Base-by-base conservation (phyloP, 1,140 invertebrate genomes). In the Ceratosolen solmsi region DNA sequence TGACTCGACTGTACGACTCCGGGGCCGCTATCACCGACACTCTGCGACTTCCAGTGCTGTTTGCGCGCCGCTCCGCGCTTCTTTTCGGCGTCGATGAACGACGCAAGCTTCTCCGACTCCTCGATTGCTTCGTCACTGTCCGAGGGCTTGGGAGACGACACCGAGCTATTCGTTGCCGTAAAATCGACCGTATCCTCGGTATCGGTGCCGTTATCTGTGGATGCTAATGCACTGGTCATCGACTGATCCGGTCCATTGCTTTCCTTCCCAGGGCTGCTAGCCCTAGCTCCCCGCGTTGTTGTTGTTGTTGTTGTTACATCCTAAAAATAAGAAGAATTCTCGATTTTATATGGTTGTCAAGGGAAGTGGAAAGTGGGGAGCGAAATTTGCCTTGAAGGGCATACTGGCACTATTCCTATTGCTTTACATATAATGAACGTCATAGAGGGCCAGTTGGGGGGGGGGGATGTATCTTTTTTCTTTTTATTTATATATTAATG, bases 11-110 rank as follows among this genome's bases (percentile, higher is more conserved):
- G 70, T 0, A n/a, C 41, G 2, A 27, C 25, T 1, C 38, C 20
- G 4, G 79, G 13, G 41, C 30, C 85, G 78, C 41, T 27, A 15
- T 92, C 92, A 0, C 90, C 89, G 20, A 92, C 80, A 76, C 90
- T 92, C 46, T 91, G 90, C 9, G 92, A 92, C 82, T 93, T 93
- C 90, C 91, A 92, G 73, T 92, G 90, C 33, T 91, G 88, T 51
- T 90, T 91, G 20, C 87, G 86, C 1, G 84, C 79, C 2, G 84
- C 82, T 5, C 85, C 87, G 22, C 90, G 88, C 63, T 88, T 89
- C 8, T 30, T 30, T 4, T 82, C 86, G 33, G 75, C 75, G 22
- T 89, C 88, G 49, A 74, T 68, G 30, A 85, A 80, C 13, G 83
- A 78, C 0, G 79, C 79, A 13, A 82, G 65, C 65, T 85, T 82